Base-by-base conservation (phyloP, 2,113 vertebrate species). In the Strix uralensis region DNA sequence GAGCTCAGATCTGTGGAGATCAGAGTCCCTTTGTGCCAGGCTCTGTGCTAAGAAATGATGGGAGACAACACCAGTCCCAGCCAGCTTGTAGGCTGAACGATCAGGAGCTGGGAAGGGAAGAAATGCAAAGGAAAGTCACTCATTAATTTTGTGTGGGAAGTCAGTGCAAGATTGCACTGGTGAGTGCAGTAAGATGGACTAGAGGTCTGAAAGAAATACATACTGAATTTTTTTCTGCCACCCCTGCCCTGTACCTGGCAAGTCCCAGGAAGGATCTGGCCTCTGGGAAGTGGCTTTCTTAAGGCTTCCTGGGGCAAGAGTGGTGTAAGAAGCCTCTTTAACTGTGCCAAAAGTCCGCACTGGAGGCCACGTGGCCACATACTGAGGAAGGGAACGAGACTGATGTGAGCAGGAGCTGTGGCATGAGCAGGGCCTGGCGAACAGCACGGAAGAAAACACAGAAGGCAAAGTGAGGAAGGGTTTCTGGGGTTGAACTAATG, bases 1-100 rank as follows among this genome's bases (percentile, higher is more conserved):
- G 59, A 38, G 71, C 88, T 96, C 92, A 96, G 88, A 96, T 93
- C 87, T 86, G 46, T 2, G 6, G 58, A 88, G 90, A 94, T 94
- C 81, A 95, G 90, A 95, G 90, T 75, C 27, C 81, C 70, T 91
- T 69, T 82, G 73, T 81, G 27, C 74, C 54, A 73, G 52, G 15
- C 29, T 32, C 40, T 88, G 38, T 30, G 32, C 73, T 79, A n/a
- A 36, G 62, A 88, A 94, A 67, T 61, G 11, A 81, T 66, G 51
- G 62, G 62, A 70, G 74, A 52, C 47, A 90, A 34, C 57, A 57
- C 16, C 67, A 70, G n/a, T 17, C 66, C 78, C 71, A 72, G 71
- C 27, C 79, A 80, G 77, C 40, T 66, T 84, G 34, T 38, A 34
- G 54, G 73, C 46, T 88, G 54, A 93, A 69, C 15, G 49, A 34